Evolutionary conservation across 92 coral and sea anemone species (phyloP).

Genomic region (Porites cylindrica): DNA sequence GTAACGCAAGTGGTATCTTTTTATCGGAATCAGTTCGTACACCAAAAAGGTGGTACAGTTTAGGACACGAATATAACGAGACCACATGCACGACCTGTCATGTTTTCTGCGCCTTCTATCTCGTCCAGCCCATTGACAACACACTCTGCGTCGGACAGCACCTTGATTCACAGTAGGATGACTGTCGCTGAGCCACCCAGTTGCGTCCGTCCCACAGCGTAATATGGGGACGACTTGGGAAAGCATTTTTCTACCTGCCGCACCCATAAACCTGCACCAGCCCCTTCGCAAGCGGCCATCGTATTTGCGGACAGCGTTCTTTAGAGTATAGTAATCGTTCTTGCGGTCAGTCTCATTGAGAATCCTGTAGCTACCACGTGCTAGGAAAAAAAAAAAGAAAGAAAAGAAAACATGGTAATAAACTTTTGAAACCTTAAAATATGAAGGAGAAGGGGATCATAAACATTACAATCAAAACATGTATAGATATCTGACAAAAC

Average conservation of each 20-base stretch:
- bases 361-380: not conserved
- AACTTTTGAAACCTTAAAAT: too few species aligned
- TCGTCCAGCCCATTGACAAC: slow-evolving; percentile 29
- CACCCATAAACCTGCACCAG: slow-evolving; percentile 48
- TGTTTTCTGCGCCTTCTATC: not conserved
- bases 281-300: not conserved
- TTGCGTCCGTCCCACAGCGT: slow-evolving; percentile 40
- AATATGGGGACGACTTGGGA: slow-evolving; percentile 14
- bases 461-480: too few species aligned
- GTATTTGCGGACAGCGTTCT: not conserved
- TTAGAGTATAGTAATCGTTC: not conserved
- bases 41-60: slow-evolving; percentile 34
- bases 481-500: too few species aligned
- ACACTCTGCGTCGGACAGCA: slow-evolving; percentile 25
- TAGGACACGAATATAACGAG: slow-evolving; percentile 17
- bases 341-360: not conserved
- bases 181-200: slow-evolving; percentile 43
- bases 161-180: slow-evolving; percentile 40
- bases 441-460: too few species aligned
- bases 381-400: not conserved
- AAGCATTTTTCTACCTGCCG: slow-evolving; percentile 41
- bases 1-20: slow-evolving; percentile 17
- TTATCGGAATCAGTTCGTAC: not conserved
- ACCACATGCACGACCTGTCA: slow-evolving; percentile 15
- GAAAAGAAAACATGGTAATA: not conserved